Evolutionary conservation across 2,113 vertebrate species (phyloP), one percentile per base, ranked within the genome.

Genomic region (Pica pica): DNA sequence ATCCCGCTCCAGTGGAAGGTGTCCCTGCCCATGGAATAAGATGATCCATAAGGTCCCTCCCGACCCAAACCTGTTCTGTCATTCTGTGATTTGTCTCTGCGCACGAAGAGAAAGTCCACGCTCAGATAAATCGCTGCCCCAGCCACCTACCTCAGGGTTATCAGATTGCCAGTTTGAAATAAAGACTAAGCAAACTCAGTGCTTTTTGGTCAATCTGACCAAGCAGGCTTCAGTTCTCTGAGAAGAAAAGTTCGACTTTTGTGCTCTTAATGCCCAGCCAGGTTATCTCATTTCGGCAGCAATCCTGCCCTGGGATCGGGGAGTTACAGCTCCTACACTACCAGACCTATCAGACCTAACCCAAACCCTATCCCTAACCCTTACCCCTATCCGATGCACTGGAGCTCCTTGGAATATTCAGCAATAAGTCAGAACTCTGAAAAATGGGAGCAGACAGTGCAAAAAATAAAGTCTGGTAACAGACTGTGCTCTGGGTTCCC

Each of bases 391-490:
- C 79, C 49, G 83, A 71, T 81, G 92, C 83, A 8, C 68, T 50
- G 57, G 13, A 28, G 87, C 24, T n/a, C 59, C 90, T 71, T 9
- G 71, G 67, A 94, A 83, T 46, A 69, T 69, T 30, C 75, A 68
- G 73, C 87, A 60, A 3, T 42, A 93, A 87, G 83, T 77, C 79
- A 60, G 83, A 93, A 26, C 59, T 2, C 2, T 69, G 78, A 52
- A 67, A 93, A 91, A 74, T 81, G 68, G 79, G 84, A 90, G 82
- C 89, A 94, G 90, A 67, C 76, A 77, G 76, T 46, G 73, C 64
- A 90, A 78, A 90, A 94, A 96, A 90, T 77, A 67, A 88, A 94
- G 76, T 27, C 13, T 31, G 78, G 30, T 87, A 83, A 70, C 92
- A 96, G 88, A 28, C 90, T 83, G 79, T 65, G 87, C 79, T 71